Evolutionary conservation across 2,888 invertebrate genomes (phyloP).

Genomic region (Spialia ferax): DNA sequence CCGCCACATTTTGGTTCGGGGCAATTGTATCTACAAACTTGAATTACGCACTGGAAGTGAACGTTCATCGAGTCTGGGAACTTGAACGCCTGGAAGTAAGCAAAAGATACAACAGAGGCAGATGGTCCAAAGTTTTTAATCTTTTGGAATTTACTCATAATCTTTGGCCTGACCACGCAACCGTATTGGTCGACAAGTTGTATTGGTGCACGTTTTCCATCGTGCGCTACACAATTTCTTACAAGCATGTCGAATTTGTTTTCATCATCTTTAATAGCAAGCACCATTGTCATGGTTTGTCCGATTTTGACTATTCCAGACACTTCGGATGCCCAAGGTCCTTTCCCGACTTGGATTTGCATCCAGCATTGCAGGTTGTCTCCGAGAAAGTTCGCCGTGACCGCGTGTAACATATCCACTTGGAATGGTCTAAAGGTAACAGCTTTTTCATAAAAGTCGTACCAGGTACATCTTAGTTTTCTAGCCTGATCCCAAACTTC

Average conservation of each 20-base stretch:
- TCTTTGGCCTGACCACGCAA: constrained; percentile 97
- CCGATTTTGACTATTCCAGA: constrained; percentile 98
- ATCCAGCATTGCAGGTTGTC: constrained; percentile 99
- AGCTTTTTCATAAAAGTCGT: constrained; percentile 98
- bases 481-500: constrained; percentile 98
- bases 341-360: constrained; percentile 98
- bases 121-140: constrained; percentile 98
- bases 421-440: constrained; percentile 98
- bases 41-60: constrained; percentile 98
- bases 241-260: constrained; percentile 98
- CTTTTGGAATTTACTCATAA: constrained; percentile 98
- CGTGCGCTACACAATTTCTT: constrained; percentile 97
- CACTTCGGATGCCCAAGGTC: constrained; percentile 98
- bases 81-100: constrained; percentile 98
- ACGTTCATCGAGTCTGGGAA: constrained; percentile 99
- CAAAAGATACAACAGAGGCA: constrained; percentile 97
- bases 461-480: constrained; percentile 97
- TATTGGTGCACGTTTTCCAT: constrained; percentile 97
- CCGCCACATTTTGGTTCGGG: constrained; percentile 96
- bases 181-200: constrained; percentile 97
- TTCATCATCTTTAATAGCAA: constrained; percentile 98
- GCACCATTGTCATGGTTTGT: constrained; percentile 98
- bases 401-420: constrained; percentile 98
- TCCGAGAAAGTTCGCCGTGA: constrained; percentile 97
- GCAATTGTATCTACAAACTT: constrained; percentile 97